Evolutionary conservation across 2,797 vertebrate species (phyloP), one percentile per base, ranked within the genome.

Genomic region (Pempheris klunzingeri): DNA sequence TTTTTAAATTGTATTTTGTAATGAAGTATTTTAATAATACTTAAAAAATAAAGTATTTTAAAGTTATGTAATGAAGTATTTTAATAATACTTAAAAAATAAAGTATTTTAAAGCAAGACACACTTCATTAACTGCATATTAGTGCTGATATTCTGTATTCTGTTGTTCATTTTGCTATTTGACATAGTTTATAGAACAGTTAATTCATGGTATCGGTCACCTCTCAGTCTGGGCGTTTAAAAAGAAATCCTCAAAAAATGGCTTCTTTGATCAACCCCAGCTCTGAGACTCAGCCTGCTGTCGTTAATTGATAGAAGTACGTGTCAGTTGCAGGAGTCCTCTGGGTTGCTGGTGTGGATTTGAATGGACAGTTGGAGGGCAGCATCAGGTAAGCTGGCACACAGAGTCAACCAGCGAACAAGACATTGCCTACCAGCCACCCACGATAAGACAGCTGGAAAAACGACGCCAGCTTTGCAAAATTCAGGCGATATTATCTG

Each of bases 401-500:
- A 41, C 78, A 87, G 6, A 87, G 71, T 46, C 92, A 76, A 96
- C 95, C 97, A 97, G 96, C 96, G 97, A 97, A 97, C 96, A 92
- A 91, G 95, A 96, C 97, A 98, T 97, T 97, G 97, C 97, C 97
- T 90, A 52, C 93, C 90, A 93, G 83, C 94, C 94, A 79, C 83
- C 96, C 95, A 95, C 87, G 17, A 49, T 24, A 26, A 34, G 24
- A 72, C 5, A 76, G 22, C 46, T 20, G 9, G 10, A 9, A 32
- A 10, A 62, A 18, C 20, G 5, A 5, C 6, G 0, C 3, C 15
- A 22, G 11, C 24, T 22, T 28, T 6, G 18, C 12, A 1, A 13
- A 13, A n/a, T n/a, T 28, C 12, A 9, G n/a, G 1, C 3, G 3
- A 61, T 15, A 24, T n/a, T 10, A 20, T 44, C 28, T 14, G 0